Percentiles rank a stretch among this genome's conserved stretches.
phyloP scores from a whole-genome alignment of 2,888 invertebrate species.

The Aphodius sticticus region DNA sequence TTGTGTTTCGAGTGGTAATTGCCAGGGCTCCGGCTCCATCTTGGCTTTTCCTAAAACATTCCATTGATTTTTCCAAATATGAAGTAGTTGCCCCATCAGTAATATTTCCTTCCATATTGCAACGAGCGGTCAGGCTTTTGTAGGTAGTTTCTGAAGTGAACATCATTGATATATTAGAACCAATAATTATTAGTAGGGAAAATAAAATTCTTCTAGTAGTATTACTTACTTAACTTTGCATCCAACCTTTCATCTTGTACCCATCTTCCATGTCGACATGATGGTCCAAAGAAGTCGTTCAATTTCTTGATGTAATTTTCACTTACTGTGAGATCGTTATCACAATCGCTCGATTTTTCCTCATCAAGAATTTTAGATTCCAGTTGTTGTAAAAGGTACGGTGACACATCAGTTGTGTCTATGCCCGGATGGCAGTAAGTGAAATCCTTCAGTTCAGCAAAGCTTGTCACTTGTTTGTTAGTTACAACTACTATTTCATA shows the following conservation, averaged over 20 bases:
- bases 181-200: no score
- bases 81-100: conserved; percentile 59
- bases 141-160: conserved; percentile 5
- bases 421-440: conserved; percentile 75
- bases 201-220: no score
- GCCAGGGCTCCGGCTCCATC: conserved; percentile 68
- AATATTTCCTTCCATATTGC: conserved; percentile 34
- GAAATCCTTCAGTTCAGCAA: conserved; percentile 62
- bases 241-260: conserved; percentile 65
- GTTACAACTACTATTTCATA: conserved; percentile 71
- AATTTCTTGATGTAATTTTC: conserved; percentile 70
- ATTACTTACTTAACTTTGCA: conserved; percentile 66
- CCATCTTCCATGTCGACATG: conserved; percentile 80
- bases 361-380: conserved; percentile 54
- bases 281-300: conserved; percentile 69
- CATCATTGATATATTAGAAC: neutral
- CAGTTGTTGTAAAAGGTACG: conserved; percentile 68
- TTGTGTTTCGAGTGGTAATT: conserved; percentile 61
- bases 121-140: neutral
- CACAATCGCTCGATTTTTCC: conserved; percentile 33
- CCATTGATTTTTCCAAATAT: conserved; percentile 66
- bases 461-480: conserved; percentile 60
- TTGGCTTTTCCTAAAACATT: conserved; percentile 61
- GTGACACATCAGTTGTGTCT: conserved; percentile 66
- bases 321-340: conserved; percentile 57